Base-by-base conservation (phyloP, 2,797 vertebrate genomes). In the Alauda arvensis region DNA sequence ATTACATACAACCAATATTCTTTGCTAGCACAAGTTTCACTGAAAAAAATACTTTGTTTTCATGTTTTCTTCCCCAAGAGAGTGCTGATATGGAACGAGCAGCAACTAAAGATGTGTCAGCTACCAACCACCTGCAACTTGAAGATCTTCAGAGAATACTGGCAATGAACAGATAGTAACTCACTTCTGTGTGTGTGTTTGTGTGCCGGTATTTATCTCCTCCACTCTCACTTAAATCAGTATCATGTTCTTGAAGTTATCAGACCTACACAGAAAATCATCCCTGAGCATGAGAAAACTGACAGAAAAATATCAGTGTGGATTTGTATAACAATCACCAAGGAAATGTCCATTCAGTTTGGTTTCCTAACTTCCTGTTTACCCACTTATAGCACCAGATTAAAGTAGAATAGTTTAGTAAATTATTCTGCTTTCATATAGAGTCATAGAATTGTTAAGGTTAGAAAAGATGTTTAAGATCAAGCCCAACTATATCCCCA, bases 101-200 rank as follows among this genome's bases (percentile, higher is more conserved):
- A 78, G n/a, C 31, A 76, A 45, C 37, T 82, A 85, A 94, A 70
- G 72, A 81, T 59, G 24, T 88, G 69, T n/a, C 28, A 90, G 43
- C 66, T 69, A 93, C 83, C 80, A 81, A 65, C 29, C 60, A 81
- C 37, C 21, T 78, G 57, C 85, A 94, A 42, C 63, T 77, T 84
- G 25, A 74, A 90, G 88, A 88, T 93, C 91, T 89, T 90, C 69
- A 37, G 77, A 87, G 89, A 93, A 77, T 68, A 90, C 24, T 46
- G 60, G 29, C 37, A 91, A 68, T 33, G 28, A 88, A 70, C 68
- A 92, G 63, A 46, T 75, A 88, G 85, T 89, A 92, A 84, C 49
- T 40, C 60, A 79, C 18, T 77, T 68, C 31, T 89, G 2, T 60
- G 10, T 26, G n/a, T 37, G 6, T 55, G 26, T 55, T 23, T 40